Evolutionary conservation across 1,140 invertebrate species (phyloP).

Genomic region (Leucophenga varia): DNA sequence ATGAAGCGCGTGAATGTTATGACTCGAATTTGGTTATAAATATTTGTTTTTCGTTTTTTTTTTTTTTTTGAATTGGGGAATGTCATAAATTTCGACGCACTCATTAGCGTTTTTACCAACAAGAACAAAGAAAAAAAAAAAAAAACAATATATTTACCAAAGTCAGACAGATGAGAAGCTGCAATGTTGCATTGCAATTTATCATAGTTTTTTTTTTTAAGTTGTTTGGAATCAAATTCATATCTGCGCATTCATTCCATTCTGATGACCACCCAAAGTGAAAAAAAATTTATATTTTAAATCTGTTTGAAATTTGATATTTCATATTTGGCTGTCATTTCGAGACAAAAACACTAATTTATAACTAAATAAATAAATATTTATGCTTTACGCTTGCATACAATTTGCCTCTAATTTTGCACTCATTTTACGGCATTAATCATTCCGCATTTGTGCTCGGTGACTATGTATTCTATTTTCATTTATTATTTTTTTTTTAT

Average conservation of each 20-base stretch:
- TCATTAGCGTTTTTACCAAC: constrained; percentile 32
- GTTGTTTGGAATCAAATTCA: background rate
- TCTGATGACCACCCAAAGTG: constrained; percentile 17
- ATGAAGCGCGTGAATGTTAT: constrained; percentile 24
- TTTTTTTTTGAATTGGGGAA: constrained; percentile 24
- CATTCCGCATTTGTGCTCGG: constrained; percentile 26
- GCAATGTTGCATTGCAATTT: constrained; percentile 5
- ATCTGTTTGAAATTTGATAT: constrained; percentile 39
- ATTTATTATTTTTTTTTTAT: constrained; percentile 19
- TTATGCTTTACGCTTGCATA: constrained; percentile 26
- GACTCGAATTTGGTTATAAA: constrained; percentile 3
- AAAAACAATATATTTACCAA: too few relatives aligned
- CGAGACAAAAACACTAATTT: constrained; percentile 42
- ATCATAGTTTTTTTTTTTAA: constrained; percentile 6
- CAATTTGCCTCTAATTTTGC: constrained; percentile 46
- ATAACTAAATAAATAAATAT: constrained; percentile 32
- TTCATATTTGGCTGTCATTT: constrained; percentile 9
- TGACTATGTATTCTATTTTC: constrained; percentile 11
- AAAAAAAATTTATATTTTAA: constrained; percentile 23
- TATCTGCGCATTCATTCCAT: constrained; percentile 9
- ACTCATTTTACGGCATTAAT: constrained; percentile 41
- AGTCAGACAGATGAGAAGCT: background rate
- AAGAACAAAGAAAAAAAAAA: too few relatives aligned
- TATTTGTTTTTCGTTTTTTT: constrained; percentile 15
- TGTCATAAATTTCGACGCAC: constrained; percentile 47